Evolutionary conservation across 2,888 invertebrate species (phyloP), one percentile per base, ranked within the genome.

Genomic region (Melinaea marsaeus): DNA sequence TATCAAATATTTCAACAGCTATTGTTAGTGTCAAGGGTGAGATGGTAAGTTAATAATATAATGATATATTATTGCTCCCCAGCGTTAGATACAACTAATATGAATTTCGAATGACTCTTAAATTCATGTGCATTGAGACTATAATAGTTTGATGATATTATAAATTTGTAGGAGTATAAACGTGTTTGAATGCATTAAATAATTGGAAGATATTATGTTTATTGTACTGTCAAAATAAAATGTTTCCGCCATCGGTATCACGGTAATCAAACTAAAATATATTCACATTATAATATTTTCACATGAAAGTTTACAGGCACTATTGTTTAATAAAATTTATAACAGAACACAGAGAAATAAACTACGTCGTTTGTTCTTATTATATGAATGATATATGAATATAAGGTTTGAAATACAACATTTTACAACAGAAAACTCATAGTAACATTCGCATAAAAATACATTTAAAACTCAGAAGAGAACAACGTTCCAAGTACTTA

Each of bases 11-110:
- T 88, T 88, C 88, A 88, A 88, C 85, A 81, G 74, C 80, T 84
- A 87, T 90, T 90, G 90, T 90, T 88, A 73, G 79, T 86, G 90
- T 90, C 90, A 90, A 88, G 90, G 90, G 88, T 90, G 90, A 90
- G 89, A 87, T 88, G 89, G 83, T 88, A 85, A 83, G 83, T 88
- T 90, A 90, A 90, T 90, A 88, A 86, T 89, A 84, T 90, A 90
- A 90, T 90, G 88, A 89, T 79, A 83, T 86, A 89, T 87, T 86
- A 86, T 84, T 81, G 78, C 79, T 80, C 80, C 79, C 80, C 80
- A 79, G 78, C 74, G 80, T 85, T 79, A 78, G 74, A 80, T 84
- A 82, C 84, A 83, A 77, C 78, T 75, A 76, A 74, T 75, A 74
- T 78, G 22, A 51, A 51, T 51, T 32, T 61, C 58, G 57, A 56